Conservation (phyloP, 1,140 invertebrate species). For the Drosophila nasuta region DNA sequence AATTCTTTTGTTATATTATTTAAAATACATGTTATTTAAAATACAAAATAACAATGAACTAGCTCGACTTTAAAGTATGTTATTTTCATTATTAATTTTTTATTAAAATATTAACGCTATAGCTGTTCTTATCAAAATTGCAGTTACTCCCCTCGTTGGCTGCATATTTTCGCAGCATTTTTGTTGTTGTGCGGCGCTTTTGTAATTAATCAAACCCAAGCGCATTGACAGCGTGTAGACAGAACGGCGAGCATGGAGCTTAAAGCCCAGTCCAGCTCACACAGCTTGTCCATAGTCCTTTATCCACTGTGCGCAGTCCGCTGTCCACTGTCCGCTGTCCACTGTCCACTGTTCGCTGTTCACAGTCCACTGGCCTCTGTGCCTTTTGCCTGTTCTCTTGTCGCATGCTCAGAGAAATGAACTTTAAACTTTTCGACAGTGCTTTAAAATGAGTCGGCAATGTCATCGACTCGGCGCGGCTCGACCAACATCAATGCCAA, state of each 20-base stretch:
- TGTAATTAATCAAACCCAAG: conserved; percentile 80
- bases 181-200: conserved; percentile 60
- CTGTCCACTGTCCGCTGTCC: conserved; percentile 8
- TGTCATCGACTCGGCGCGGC: conserved; percentile 43
- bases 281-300: conserved; percentile 23
- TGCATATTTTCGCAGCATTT: conserved; percentile 37
- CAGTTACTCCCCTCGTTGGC: conserved; percentile 40
- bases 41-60: too few relatives aligned
- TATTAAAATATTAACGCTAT: too few relatives aligned
- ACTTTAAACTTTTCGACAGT: conserved; percentile 70
- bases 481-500: conserved; percentile 49
- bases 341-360: conserved; percentile 4
- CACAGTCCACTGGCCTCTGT: conserved; percentile 5
- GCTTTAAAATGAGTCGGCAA: conserved; percentile 51
- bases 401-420: conserved; percentile 45
- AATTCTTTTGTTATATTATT: too few relatives aligned
- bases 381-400: conserved; percentile 16
- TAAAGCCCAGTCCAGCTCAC: conserved; percentile 33
- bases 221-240: conserved; percentile 79
- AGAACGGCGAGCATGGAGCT: conserved; percentile 58
- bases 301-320: conserved; percentile 27
- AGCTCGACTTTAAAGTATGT: too few relatives aligned
- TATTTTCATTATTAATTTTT: background rate
- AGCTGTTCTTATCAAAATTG: conserved; percentile 1
- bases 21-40: too few relatives aligned